Evolutionary conservation across 1,140 invertebrate species (phyloP).

Genomic region (Drosophila erecta): DNA sequence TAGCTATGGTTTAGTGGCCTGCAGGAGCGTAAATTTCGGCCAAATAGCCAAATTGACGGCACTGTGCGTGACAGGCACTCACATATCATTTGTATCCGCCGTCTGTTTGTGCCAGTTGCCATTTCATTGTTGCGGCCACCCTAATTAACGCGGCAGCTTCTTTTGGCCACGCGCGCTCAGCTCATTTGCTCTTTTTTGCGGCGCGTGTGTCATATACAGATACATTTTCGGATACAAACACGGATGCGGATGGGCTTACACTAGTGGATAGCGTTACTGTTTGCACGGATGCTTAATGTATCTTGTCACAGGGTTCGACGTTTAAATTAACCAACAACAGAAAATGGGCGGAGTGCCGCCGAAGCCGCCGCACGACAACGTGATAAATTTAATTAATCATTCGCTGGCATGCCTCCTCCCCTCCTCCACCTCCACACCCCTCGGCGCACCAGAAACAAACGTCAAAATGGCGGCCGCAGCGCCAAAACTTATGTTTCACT

Average conservation of each 20-base stretch:
- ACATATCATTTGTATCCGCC: conserved; percentile 60
- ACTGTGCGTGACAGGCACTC: conserved; percentile 32
- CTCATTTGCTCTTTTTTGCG: conserved; percentile 29
- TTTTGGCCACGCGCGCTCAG: conserved; percentile 23
- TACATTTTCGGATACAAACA: conserved; percentile 21
- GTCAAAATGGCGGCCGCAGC: conserved; percentile 66
- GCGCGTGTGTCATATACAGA: conserved; percentile 37
- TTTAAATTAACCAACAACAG: conserved; percentile 77
- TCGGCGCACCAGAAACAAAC: conserved; percentile 54
- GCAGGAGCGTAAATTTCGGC: neutral
- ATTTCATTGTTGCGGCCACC: conserved; percentile 48
- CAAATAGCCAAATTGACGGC: conserved; percentile 21
- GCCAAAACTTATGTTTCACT: conserved; percentile 52
- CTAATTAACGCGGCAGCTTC: conserved; percentile 71
- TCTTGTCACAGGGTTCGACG: conserved; percentile 72
- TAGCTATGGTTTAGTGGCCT: neutral
- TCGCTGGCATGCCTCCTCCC: conserved; percentile 10
- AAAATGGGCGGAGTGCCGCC: conserved; percentile 26
- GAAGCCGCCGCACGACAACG: conserved; percentile 56
- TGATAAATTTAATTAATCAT: conserved; percentile 83
- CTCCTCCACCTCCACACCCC: neutral
- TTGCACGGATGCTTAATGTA: conserved; percentile 65
- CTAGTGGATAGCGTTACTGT: conserved; percentile 11
- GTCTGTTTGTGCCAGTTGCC: conserved; percentile 20
- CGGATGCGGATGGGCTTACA: conserved; percentile 12